A percentile compares a stretch with the other conserved stretches of the same genome.
phyloP scores from a whole-genome alignment of 2,888 invertebrate species.

The Cataglyphis altisquamis region DNA sequence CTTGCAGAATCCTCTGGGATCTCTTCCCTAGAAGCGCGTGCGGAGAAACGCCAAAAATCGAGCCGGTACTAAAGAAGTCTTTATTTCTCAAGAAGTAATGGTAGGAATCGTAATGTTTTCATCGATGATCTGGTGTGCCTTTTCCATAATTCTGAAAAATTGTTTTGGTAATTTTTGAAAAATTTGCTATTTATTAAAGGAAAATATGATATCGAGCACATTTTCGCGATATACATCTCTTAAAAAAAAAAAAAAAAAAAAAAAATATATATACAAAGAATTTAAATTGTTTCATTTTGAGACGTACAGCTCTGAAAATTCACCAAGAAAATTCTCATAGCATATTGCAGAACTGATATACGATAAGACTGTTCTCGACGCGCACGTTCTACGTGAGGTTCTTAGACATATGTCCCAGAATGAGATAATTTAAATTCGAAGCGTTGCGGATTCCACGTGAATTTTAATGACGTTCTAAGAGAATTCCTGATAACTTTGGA shows the following conservation, averaged over 20 bases:
- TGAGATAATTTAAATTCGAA: slow-evolving; percentile 45
- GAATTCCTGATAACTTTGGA: slow-evolving; percentile 34
- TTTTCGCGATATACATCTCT: neutral
- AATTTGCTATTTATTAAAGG: neutral
- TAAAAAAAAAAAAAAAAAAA: too few relatives aligned
- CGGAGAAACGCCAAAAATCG: neutral
- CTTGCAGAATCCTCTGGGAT: slow-evolving; percentile 18
- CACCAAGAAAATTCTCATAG: neutral
- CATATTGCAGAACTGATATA: slow-evolving; percentile 19
- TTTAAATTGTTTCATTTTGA: slow-evolving; percentile 4
- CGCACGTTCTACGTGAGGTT: slow-evolving; percentile 1
- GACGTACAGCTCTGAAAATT: neutral
- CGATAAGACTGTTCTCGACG: slow-evolving; percentile 13
- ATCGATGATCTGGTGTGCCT: neutral
- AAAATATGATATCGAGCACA: neutral
- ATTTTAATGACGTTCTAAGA: slow-evolving; percentile 42
- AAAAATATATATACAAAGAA: neutral
- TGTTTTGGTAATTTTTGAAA: neutral
- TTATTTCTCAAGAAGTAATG: neutral
- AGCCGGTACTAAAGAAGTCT: neutral
- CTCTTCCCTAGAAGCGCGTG: neutral
- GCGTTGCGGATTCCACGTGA: slow-evolving; percentile 26
- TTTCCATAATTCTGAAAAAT: neutral
- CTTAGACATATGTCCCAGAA: slow-evolving; percentile 23
- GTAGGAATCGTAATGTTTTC: neutral